phyloP scores from a whole-genome alignment of 2,113 vertebrate genomes.

The Gasterosteus aculeatus region DNA sequence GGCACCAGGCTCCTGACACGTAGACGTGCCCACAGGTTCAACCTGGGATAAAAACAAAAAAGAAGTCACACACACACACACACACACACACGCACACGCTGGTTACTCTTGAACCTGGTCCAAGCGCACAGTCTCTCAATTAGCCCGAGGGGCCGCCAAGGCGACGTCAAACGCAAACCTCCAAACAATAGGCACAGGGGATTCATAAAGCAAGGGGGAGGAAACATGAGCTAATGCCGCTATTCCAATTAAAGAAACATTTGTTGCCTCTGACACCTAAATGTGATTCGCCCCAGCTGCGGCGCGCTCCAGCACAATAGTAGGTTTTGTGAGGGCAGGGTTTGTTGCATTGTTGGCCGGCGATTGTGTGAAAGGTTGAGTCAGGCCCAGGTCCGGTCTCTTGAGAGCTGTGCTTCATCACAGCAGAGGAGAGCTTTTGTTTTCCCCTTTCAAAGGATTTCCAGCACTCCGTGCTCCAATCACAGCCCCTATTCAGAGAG shows the following conservation, averaged over 20 bases:
- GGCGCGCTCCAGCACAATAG: conserved; percentile 72
- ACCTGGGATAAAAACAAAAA: conserved; percentile 28
- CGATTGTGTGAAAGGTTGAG: conserved; percentile 79
- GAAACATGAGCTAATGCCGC: conserved; percentile 81
- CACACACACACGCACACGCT: conserved; percentile 43
- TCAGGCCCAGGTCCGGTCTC: conserved; percentile 72
- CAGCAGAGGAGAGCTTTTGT: conserved; percentile 76
- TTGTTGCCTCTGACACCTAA: conserved; percentile 79
- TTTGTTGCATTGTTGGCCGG: conserved; percentile 72
- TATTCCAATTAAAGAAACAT: conserved; percentile 82
- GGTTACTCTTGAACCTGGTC: conserved; percentile 72
- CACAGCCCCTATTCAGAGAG: conserved; percentile 63
- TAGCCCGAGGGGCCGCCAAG: conserved; percentile 65
- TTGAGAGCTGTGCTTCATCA: conserved; percentile 68
- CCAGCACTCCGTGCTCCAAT: conserved; percentile 72
- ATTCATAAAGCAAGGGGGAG: conserved; percentile 73
- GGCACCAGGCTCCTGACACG: conserved; percentile 28
- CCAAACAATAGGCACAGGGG: conserved; percentile 77
- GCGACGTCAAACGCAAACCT: conserved; percentile 72
- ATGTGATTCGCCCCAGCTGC: conserved; percentile 76
- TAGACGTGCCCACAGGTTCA: conserved; percentile 20
- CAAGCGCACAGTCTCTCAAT: conserved; percentile 79
- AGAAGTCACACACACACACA: conserved; percentile 21
- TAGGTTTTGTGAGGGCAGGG: conserved; percentile 64
- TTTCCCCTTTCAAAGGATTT: conserved; percentile 77